These are phyloP conservation scores for Rhipidura dahli DNA, from an alignment of 2,113 vertebrate species.

Conservation along the genomic window DNA sequence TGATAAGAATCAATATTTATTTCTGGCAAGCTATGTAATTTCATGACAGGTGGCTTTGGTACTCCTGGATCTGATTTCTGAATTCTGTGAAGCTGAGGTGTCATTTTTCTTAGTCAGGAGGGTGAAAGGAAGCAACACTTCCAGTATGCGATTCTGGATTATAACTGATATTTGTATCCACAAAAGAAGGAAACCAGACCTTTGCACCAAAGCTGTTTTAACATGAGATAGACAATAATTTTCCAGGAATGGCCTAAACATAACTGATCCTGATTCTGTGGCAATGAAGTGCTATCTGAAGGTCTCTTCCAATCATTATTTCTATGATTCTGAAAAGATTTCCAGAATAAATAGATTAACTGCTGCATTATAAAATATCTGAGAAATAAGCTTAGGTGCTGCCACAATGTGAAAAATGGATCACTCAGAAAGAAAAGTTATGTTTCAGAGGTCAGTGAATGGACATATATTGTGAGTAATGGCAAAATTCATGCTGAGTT, in stretches of 20 bases:
- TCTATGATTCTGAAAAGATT: neutral
- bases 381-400: neutral
- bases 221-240: neutral
- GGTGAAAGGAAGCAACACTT: neutral
- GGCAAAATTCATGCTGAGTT: neutral
- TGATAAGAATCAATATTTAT: neutral
- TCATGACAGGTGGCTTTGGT: neutral
- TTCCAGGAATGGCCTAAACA: neutral
- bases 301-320: neutral
- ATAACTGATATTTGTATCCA: neutral
- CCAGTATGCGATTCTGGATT: neutral
- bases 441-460: neutral
- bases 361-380: neutral
- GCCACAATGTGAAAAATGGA: neutral
- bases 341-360: neutral
- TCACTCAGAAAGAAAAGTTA: neutral
- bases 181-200: neutral
- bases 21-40: neutral
- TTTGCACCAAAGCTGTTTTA: neutral
- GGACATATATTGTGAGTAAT: neutral
- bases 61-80: neutral
- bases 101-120: neutral
- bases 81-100: neutral
- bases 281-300: neutral
- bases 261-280: neutral